These are phyloP conservation scores for Vanacampus margaritifer DNA, from an alignment of 2,113 vertebrate species.

Conservation along the genomic window DNA sequence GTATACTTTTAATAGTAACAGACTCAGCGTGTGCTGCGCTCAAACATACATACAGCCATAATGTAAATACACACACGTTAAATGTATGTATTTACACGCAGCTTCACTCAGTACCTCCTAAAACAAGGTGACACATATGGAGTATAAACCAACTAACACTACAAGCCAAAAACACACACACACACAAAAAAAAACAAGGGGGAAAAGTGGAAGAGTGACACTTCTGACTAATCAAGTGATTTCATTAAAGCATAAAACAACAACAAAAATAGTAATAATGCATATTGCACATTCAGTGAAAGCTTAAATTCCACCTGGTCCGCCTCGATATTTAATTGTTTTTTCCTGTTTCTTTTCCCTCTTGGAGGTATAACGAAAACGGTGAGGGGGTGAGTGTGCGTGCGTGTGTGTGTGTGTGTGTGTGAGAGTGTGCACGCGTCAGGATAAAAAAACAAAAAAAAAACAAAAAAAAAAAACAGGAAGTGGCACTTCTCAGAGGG, in stretches of 20 bases:
- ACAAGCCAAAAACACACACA: slow-evolving; percentile 66
- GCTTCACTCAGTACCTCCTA: slow-evolving; percentile 86
- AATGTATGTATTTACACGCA: not conserved
- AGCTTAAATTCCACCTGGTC: slow-evolving; percentile 86
- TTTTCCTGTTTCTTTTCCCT: slow-evolving; percentile 50
- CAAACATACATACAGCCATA: slow-evolving; percentile 70
- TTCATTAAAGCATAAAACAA: slow-evolving; percentile 82
- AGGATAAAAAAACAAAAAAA: slow-evolving; percentile 7
- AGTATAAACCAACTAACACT: slow-evolving; percentile 81
- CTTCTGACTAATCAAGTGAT: slow-evolving; percentile 78
- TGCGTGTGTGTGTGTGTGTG: slow-evolving; percentile 20
- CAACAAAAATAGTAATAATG: slow-evolving; percentile 71
- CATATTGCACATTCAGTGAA: slow-evolving; percentile 98
- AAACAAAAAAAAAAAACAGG: not conserved
- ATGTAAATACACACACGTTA: not conserved
- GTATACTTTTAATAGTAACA: slow-evolving; percentile 89
- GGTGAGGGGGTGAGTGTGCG: slow-evolving; percentile 23
- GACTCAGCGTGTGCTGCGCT: slow-evolving; percentile 90
- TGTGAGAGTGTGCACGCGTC: slow-evolving; percentile 11
- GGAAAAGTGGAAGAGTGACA: slow-evolving; percentile 74
- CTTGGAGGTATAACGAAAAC: slow-evolving; percentile 56
- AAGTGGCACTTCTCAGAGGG: slow-evolving; percentile 12
- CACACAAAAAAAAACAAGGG: too few species aligned
- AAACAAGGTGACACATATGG: slow-evolving; percentile 92
- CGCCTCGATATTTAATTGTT: slow-evolving; percentile 72